Evolutionary conservation across 2,797 vertebrate species (phyloP), one percentile per base, ranked within the genome.

Genomic region (Notolabrus celidotus): DNA sequence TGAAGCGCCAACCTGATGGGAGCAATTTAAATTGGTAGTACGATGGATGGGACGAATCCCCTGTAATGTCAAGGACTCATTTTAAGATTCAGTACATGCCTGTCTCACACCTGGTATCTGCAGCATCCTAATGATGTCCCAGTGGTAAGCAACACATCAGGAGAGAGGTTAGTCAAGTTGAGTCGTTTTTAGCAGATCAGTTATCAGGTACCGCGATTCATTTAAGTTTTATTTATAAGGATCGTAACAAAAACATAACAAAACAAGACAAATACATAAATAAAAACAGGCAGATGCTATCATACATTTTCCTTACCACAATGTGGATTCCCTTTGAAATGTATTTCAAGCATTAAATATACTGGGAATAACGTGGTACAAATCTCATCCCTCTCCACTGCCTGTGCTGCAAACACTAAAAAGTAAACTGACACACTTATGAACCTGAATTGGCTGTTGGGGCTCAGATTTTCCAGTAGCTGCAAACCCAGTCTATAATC

Each of bases 401-500:
- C 7, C 17, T n/a, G 20, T 0, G n/a, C n/a, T n/a, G 52, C 23
- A 55, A 3, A 31, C n/a, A 62, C 7, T 4, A 20, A 38, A 47
- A 0, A 11, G 3, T 5, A 45, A 33, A 47, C 20, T 50, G 0
- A 64, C 27, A 41, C 15, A 41, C 19, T 1, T 7, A 23, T 0
- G 2, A 23, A 42, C 20, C 70, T 17, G 2, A 58, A 39, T 2
- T 27, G 50, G 5, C 7, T 38, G 42, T 29, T 55, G 0, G 23
- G 62, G 64, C 67, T 83, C 73, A 70, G 19, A 33, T 54, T 67
- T 70, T 67, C 29, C 27, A 66, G 36, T 68, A 39, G 45, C 25
- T 69, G 23, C 17, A 49, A 16, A 22, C 62, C 12, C 7, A 46
- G 3, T 56, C 29, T 10, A 56, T 15, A 22, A 23, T 27, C 27